These are phyloP conservation scores for Desmodus rotundus DNA, from an alignment of 2,113 vertebrate species.

Conservation along the genomic window DNA sequence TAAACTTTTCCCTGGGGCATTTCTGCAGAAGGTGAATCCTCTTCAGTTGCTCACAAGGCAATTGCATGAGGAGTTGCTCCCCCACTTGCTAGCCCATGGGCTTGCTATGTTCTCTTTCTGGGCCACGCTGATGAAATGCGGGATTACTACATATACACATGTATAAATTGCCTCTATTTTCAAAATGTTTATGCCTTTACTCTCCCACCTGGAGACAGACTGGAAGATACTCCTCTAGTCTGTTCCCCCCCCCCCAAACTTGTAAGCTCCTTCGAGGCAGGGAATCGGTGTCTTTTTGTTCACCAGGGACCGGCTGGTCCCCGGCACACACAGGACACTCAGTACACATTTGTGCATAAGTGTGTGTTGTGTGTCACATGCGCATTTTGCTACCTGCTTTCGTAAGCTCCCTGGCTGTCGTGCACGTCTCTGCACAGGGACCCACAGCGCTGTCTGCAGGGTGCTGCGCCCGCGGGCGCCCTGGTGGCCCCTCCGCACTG, in stretches of 20 bases:
- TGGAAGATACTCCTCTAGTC: neutral
- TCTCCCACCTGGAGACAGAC: neutral
- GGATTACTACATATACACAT: neutral
- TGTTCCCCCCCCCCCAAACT: neutral
- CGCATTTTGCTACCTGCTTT: neutral
- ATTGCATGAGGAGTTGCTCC: neutral
- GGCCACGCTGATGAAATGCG: neutral
- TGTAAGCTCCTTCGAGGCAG: neutral
- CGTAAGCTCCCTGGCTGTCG: neutral
- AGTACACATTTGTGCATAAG: neutral
- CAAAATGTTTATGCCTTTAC: neutral
- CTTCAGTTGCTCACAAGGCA: neutral
- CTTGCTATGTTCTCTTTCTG: too few relatives aligned
- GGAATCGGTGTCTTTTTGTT: neutral
- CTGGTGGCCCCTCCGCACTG: too few relatives aligned
- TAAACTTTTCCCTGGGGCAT: neutral
- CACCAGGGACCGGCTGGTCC: neutral
- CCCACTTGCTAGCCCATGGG: fast-evolving
- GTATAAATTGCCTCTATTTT: neutral
- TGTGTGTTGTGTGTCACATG: too few relatives aligned
- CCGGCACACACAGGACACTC: neutral
- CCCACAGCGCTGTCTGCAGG: neutral
- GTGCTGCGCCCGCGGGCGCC: too few relatives aligned
- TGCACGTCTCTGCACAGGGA: neutral
- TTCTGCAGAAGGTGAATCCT: neutral